These are phyloP conservation scores for Hypomecis atomaria DNA, from an alignment of 2,888 invertebrate species.

Conservation along the genomic window DNA sequence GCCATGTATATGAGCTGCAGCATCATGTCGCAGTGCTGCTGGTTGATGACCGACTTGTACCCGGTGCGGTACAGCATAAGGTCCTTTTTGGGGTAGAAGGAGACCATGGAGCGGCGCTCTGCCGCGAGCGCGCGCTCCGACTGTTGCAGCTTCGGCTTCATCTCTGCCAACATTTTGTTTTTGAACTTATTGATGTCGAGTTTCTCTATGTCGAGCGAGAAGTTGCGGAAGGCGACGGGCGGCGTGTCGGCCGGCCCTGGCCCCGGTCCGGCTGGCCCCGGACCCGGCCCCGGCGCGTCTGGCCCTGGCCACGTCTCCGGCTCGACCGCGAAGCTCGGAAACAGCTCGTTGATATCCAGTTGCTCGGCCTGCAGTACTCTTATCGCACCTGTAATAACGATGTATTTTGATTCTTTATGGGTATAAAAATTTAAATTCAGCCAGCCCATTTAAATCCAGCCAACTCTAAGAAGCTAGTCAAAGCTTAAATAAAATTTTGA, in stretches of 20 bases:
- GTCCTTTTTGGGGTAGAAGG: background rate
- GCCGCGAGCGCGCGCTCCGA: background rate
- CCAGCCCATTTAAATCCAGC: no score
- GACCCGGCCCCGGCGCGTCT: no score
- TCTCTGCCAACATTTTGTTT: background rate
- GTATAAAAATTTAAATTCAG: no score
- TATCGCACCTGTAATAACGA: background rate
- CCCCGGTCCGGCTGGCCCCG: no score
- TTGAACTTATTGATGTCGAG: background rate
- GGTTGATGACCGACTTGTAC: background rate
- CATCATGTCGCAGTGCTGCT: background rate
- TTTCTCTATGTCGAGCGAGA: slow-evolving; percentile 1
- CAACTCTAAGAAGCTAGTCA: no score
- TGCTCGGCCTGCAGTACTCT: background rate
- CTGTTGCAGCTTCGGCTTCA: background rate
- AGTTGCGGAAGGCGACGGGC: background rate
- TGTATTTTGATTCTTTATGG: no score
- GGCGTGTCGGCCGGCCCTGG: background rate
- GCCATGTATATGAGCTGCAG: slow-evolving; percentile 8
- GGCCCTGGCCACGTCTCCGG: no score
- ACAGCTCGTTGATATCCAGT: slow-evolving; percentile 1
- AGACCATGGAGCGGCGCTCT: background rate
- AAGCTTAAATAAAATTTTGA: no score
- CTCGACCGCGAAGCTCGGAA: background rate
- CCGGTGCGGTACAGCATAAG: background rate